Percentiles rank a stretch among this genome's conserved stretches.
Conservation (phyloP, 2,888 invertebrate genomes). For the Bruchidius siliquastri region DNA sequence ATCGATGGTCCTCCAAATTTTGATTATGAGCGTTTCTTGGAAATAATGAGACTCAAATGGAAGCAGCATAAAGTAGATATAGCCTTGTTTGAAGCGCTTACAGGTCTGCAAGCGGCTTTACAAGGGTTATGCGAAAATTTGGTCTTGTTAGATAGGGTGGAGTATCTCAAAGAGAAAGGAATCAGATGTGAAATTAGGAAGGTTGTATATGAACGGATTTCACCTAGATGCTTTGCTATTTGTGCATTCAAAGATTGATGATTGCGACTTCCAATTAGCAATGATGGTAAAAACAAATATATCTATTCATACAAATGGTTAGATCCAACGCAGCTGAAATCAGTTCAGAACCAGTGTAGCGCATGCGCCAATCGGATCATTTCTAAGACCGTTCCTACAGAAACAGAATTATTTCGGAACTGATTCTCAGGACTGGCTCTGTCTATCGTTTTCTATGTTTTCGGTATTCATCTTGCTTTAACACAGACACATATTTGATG, state of each 20-base stretch:
- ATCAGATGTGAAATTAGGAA: constrained; percentile 51
- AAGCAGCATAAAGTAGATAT: constrained; percentile 34
- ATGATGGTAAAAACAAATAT: constrained; percentile 44
- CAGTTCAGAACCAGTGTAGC: no score
- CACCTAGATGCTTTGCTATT: constrained; percentile 60
- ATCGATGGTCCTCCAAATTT: constrained; percentile 14
- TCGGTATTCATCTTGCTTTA: no score
- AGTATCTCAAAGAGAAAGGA: constrained; percentile 46
- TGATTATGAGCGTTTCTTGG: constrained; percentile 24
- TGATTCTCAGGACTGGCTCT: no score
- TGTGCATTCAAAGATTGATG: not conserved
- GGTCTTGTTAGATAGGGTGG: constrained; percentile 52
- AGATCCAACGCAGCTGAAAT: no score
- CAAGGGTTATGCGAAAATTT: constrained; percentile 57
- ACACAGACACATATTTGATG: no score
- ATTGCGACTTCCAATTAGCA: no score
- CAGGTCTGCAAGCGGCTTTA: constrained; percentile 49
- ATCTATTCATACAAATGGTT: no score
- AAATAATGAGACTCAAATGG: constrained; percentile 39
- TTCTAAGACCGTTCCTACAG: no score
- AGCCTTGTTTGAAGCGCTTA: constrained; percentile 45
- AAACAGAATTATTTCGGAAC: no score
- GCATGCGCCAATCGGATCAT: no score
- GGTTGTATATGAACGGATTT: constrained; percentile 57
- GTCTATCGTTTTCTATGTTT: no score